phyloP scores from a whole-genome alignment of 2,888 invertebrate genomes.

The Chalcis sispes region DNA sequence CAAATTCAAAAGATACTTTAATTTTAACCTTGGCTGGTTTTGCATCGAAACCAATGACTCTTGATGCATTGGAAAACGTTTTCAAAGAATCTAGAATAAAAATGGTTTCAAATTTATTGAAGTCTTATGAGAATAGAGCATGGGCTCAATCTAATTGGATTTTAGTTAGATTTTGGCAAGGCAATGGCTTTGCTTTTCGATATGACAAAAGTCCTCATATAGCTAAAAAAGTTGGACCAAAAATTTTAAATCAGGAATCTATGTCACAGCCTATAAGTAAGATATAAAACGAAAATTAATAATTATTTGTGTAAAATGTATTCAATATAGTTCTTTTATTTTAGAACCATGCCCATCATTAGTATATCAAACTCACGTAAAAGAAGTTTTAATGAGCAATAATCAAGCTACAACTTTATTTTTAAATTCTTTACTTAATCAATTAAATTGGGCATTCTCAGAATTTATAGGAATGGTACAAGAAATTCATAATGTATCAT shows the following conservation, averaged over 20 bases:
- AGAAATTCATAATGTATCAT: slow-evolving; percentile 84
- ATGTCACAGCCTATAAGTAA: slow-evolving; percentile 74
- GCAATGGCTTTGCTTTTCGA: slow-evolving; percentile 87
- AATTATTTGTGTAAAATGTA: not conserved
- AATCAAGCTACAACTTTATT: slow-evolving; percentile 83
- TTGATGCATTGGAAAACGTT: slow-evolving; percentile 84
- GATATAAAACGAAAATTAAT: slow-evolving; percentile 33
- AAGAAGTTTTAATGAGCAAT: slow-evolving; percentile 80
- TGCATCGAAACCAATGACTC: slow-evolving; percentile 84
- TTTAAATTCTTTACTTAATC: slow-evolving; percentile 87
- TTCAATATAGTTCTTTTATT: slow-evolving; percentile 53
- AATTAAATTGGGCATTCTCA: slow-evolving; percentile 92
- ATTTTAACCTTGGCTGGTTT: slow-evolving; percentile 87
- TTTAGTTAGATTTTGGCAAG: slow-evolving; percentile 89
- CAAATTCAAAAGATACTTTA: slow-evolving; percentile 86
- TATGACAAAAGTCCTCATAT: slow-evolving; percentile 79
- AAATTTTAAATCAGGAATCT: slow-evolving; percentile 76
- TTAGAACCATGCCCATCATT: slow-evolving; percentile 84
- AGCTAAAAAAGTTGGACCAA: slow-evolving; percentile 74
- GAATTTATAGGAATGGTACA: slow-evolving; percentile 91
- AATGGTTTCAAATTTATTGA: slow-evolving; percentile 83
- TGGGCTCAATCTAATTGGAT: slow-evolving; percentile 93
- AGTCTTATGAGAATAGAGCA: slow-evolving; percentile 88
- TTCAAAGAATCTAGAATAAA: slow-evolving; percentile 80
- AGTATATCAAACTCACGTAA: slow-evolving; percentile 82